Conservation (phyloP, 2,113 vertebrate species). For the Peucedramus taeniatus region DNA sequence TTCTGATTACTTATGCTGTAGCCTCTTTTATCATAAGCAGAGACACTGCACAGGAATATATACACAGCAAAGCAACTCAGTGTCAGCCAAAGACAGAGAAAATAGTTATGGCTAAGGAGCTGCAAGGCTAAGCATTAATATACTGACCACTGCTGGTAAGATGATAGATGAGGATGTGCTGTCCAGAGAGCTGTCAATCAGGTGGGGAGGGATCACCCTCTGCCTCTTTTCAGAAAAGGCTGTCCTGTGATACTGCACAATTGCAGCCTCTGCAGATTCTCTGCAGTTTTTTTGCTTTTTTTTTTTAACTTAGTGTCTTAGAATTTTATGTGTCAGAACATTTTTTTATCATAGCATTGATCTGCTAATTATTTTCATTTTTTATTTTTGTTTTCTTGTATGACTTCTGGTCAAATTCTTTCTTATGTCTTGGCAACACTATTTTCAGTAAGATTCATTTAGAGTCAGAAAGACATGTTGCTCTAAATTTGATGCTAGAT, state of each 20-base stretch:
- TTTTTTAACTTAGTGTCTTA: background rate
- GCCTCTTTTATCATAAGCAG: background rate
- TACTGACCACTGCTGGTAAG: background rate
- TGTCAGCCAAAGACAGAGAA: background rate
- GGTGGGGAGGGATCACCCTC: background rate
- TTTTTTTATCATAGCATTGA: background rate
- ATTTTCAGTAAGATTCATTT: background rate
- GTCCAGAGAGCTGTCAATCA: background rate
- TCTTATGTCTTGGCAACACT: background rate
- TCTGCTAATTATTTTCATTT: background rate
- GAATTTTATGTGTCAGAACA: background rate
- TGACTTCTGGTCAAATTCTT: background rate
- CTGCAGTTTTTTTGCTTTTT: fast-evolving
- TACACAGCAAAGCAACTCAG: background rate
- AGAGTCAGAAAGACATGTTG: background rate
- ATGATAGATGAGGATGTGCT: background rate
- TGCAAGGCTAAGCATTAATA: background rate
- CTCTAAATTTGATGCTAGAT: background rate
- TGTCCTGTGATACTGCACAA: background rate
- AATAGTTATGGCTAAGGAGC: background rate
- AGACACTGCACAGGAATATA: background rate
- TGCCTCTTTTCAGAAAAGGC: background rate
- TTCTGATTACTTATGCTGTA: background rate
- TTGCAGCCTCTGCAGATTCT: background rate
- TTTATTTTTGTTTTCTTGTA: background rate